These are phyloP conservation scores for Xestia sexstrigata DNA, from an alignment of 2,888 invertebrate genomes.

Conservation along the genomic window DNA sequence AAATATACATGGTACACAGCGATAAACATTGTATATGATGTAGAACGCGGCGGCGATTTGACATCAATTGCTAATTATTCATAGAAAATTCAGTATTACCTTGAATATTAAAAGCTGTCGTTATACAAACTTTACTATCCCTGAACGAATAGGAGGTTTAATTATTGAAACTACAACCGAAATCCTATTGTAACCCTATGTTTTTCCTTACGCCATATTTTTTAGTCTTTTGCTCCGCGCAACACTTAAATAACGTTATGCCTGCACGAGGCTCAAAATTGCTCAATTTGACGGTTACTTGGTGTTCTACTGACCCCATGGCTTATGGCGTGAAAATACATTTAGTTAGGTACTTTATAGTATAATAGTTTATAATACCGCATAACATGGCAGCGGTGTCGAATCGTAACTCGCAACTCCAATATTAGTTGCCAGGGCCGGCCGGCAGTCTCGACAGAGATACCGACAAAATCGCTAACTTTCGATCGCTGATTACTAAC, in stretches of 20 bases:
- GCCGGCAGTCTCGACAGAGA: too few species aligned
- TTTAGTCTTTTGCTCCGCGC: constrained; percentile 29
- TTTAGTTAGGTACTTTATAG: constrained; percentile 55
- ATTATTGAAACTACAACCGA: background rate
- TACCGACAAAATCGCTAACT: too few species aligned
- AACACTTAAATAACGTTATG: constrained; percentile 46
- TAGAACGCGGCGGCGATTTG: background rate
- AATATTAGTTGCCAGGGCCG: constrained; percentile 10
- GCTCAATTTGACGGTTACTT: constrained; percentile 58
- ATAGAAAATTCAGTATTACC: background rate
- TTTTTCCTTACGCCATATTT: constrained; percentile 17
- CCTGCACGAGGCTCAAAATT: constrained; percentile 46
- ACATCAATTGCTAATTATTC: background rate
- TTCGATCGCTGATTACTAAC: too few species aligned
- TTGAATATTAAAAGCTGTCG: background rate
- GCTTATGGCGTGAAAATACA: constrained; percentile 43
- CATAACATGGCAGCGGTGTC: constrained; percentile 35
- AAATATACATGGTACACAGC: background rate
- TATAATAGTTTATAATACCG: constrained; percentile 50
- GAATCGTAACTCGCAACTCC: constrained; percentile 11
- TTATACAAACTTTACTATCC: background rate
- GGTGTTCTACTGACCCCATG: constrained; percentile 61
- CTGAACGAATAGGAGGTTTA: background rate
- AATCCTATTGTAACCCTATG: background rate
- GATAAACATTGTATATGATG: background rate